Evolutionary conservation across 1,140 invertebrate genomes (phyloP).

Genomic region (Bursaphelenchus mucronatus): DNA sequence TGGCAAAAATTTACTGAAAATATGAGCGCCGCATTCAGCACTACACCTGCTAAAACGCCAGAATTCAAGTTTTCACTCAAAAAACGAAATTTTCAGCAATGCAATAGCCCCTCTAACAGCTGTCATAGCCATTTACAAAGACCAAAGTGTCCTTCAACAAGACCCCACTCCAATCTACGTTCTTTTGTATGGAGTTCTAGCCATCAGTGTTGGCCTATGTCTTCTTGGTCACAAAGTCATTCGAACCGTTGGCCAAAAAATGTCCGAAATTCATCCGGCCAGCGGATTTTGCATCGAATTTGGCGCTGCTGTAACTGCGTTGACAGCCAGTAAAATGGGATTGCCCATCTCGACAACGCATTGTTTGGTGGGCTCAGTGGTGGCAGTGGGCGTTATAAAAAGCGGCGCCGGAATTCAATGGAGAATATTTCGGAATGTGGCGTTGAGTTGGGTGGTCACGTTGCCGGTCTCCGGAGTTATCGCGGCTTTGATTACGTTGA

Average conservation of each 20-base stretch:
- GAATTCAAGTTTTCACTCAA: not conserved
- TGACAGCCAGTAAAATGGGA: constrained; percentile 88
- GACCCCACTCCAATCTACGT: constrained; percentile 40
- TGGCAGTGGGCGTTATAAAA: constrained; percentile 47
- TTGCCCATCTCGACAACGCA: constrained; percentile 94
- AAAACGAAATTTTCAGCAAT: constrained; percentile 32
- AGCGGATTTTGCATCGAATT: constrained; percentile 59
- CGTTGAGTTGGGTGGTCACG: constrained; percentile 90
- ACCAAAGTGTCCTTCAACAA: constrained; percentile 30
- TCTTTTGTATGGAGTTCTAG: constrained; percentile 83
- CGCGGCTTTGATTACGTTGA: constrained; percentile 32
- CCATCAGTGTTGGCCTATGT: constrained; percentile 91
- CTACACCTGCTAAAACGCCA: not conserved
- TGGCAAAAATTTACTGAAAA: too few relatives aligned
- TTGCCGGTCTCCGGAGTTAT: constrained; percentile 75
- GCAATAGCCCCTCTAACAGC: constrained; percentile 45
- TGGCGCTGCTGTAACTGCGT: constrained; percentile 69
- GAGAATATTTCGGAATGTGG: constrained; percentile 73
- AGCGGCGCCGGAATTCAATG: constrained; percentile 56
- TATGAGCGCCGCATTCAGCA: not conserved
- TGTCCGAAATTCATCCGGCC: constrained; percentile 89
- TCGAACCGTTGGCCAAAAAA: constrained; percentile 87
- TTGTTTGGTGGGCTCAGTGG: constrained; percentile 75
- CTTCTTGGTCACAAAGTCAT: constrained; percentile 88
- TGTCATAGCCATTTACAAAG: constrained; percentile 28